Evolutionary conservation across 2,888 invertebrate species (phyloP), one percentile per base, ranked within the genome.

Genomic region (Drosophila helvetica): DNA sequence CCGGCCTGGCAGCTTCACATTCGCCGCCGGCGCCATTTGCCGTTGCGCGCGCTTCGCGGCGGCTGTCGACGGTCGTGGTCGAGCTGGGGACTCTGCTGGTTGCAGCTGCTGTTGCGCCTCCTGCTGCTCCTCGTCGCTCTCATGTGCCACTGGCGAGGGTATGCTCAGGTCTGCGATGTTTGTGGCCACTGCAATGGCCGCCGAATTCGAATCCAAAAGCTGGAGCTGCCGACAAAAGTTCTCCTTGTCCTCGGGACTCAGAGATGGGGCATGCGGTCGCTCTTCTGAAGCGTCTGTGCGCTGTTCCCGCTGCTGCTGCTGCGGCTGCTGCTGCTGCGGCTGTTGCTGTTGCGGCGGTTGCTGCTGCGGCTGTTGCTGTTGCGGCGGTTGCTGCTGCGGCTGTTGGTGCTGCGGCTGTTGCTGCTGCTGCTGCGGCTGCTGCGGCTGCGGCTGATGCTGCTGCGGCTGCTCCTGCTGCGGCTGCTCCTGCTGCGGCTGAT

Each of bases 1-100:
- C 68, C 97, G 93, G 59, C 97, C 96, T 27, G 94, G 92, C 86
- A 92, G 81, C 83, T 92, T 92, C 22, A 91, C 90, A 79, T 90
- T 92, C 45, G 90, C 90, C 52, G 92, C 89, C 75, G 92, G 92
- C 79, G 92, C 91, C 92, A 92, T 92, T 78, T 79, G 80, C 70
- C 68, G 75, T 72, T 73, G 66, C 15, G 50, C 17, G 38, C 68
- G 38, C 38, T 38, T 38, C 56, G 62, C 17, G 18, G 18, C 63
- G 42, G 38, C 19, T 42, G 22, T 42, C 53, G 38, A 7, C 53
- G 50, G 65, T 45, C 25, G 56, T 47, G 67, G 52, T 60, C 17
- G 57, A 52, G 17, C 56, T 58, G 45, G 55, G 48, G 46, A 46
- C n/a, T 52, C 50, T 55, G 57, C 62, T 56, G 55, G 65, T 38